A percentile compares a stretch with the other conserved stretches of the same genome.
These are phyloP conservation scores for Aphidius gifuensis DNA, from an alignment of 1,140 invertebrate species.

Conservation along the genomic window DNA sequence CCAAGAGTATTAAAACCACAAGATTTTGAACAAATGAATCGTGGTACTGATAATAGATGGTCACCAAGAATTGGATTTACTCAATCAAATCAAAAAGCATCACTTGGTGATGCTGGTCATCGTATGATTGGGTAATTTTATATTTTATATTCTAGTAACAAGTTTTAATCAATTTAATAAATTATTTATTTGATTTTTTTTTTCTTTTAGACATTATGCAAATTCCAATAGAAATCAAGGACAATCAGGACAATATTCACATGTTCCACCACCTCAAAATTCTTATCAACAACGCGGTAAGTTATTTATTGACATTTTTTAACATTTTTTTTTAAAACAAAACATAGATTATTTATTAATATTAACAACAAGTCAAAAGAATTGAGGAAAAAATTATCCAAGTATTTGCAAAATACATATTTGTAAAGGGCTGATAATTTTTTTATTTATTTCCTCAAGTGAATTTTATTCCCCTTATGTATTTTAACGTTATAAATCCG, in stretches of 20 bases:
- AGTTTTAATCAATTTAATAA: constrained; percentile 3
- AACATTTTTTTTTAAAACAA: neutral
- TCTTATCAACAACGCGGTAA: constrained; percentile 36
- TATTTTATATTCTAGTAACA: neutral
- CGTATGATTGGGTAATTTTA: constrained; percentile 60
- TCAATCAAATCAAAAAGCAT: constrained; percentile 60
- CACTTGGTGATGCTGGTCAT: constrained; percentile 65
- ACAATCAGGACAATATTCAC: constrained; percentile 35
- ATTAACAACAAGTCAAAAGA: neutral
- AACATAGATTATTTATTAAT: constrained; percentile 26
- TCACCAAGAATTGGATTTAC: constrained; percentile 72
- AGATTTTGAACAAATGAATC: constrained; percentile 68
- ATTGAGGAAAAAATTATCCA: constrained; percentile 26
- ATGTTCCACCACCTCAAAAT: constrained; percentile 40
- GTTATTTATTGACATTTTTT: constrained; percentile 22
- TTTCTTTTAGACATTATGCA: constrained; percentile 35
- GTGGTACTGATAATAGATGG: constrained; percentile 61
- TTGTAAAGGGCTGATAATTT: constrained; percentile 30
- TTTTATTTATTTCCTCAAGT: neutral
- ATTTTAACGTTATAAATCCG: constrained; percentile 25
- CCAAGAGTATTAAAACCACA: constrained; percentile 76
- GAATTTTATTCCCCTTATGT: constrained; percentile 30
- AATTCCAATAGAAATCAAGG: constrained; percentile 33
- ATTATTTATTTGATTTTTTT: constrained; percentile 7
- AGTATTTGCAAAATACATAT: constrained; percentile 39